Conservation (phyloP, 2,888 invertebrate species). For the Drosophila greeni region DNA sequence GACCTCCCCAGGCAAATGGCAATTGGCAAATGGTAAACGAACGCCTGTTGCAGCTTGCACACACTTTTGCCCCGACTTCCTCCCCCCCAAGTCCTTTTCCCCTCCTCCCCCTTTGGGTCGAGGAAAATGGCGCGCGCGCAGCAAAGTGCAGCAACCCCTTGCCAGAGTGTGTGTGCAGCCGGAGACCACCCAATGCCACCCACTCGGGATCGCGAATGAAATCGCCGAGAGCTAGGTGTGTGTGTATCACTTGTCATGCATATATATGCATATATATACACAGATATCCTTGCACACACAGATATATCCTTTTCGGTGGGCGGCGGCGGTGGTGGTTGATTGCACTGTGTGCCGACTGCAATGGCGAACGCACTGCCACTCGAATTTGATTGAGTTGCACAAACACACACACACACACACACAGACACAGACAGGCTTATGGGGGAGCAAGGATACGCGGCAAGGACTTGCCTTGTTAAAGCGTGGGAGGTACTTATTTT, state of each 20-base stretch:
- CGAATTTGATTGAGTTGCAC: slow-evolving; percentile 14
- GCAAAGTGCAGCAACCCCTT: slow-evolving; percentile 60
- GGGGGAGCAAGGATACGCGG: background rate
- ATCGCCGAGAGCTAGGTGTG: slow-evolving; percentile 23
- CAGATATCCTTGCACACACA: background rate
- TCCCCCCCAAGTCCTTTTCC: background rate
- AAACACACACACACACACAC: background rate
- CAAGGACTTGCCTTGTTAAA: background rate
- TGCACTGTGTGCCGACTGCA: slow-evolving; percentile 22
- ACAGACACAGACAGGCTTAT: too few species aligned
- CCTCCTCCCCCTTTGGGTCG: background rate
- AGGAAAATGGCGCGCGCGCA: slow-evolving; percentile 71
- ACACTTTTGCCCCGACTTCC: slow-evolving; percentile 5
- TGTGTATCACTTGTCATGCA: background rate
- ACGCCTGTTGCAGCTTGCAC: slow-evolving; percentile 42
- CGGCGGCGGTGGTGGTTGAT: slow-evolving; percentile 18
- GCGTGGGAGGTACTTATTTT: slow-evolving; percentile 2
- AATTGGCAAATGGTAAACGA: slow-evolving; percentile 13
- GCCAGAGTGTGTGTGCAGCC: slow-evolving; percentile 43
- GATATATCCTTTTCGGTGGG: slow-evolving; percentile 2
- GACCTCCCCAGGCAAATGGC: slow-evolving; percentile 11
- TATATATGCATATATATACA: background rate
- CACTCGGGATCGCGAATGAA: slow-evolving; percentile 26
- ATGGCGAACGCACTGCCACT: slow-evolving; percentile 26
- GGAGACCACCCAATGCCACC: slow-evolving; percentile 10